Conservation (phyloP, 2,797 vertebrate genomes). For the Oophaga sylvatica region DNA sequence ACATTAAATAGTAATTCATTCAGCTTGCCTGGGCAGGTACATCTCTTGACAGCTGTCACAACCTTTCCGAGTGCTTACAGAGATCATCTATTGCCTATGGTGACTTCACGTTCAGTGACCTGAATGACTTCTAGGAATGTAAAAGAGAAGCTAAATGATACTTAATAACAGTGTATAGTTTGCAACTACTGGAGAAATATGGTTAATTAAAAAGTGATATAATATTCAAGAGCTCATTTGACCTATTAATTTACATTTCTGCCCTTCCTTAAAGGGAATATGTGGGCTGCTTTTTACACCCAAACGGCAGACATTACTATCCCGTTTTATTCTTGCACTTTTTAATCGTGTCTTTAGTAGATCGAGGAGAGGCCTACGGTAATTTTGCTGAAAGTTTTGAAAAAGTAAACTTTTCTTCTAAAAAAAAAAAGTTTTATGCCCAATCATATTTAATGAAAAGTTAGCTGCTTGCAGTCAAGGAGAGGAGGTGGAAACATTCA, state of each 20-base stretch:
- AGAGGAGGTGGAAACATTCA: no score
- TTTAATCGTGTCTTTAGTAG: no score
- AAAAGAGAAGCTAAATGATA: not conserved
- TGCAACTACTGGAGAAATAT: not conserved
- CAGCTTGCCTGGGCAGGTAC: constrained; percentile 8
- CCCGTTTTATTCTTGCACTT: no score
- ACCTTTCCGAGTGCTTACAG: constrained; percentile 12
- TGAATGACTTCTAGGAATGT: constrained; percentile 24
- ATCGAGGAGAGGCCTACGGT: no score
- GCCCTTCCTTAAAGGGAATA: not conserved
- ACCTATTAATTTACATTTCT: not conserved
- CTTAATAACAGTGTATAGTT: not conserved
- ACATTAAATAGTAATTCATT: not conserved
- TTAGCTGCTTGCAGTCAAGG: no score
- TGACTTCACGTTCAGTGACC: constrained; percentile 8
- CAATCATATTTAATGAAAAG: no score
- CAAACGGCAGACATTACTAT: no score
- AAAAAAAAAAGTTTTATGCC: no score
- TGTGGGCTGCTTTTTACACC: no score
- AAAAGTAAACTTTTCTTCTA: no score
- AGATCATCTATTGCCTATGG: constrained; percentile 24
- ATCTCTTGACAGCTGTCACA: constrained; percentile 39
- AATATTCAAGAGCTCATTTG: not conserved
- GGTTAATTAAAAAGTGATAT: constrained; percentile 24
- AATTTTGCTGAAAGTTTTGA: no score